Base-by-base conservation (phyloP, 2,888 invertebrate species). In the Cataglyphis altisquamis region DNA sequence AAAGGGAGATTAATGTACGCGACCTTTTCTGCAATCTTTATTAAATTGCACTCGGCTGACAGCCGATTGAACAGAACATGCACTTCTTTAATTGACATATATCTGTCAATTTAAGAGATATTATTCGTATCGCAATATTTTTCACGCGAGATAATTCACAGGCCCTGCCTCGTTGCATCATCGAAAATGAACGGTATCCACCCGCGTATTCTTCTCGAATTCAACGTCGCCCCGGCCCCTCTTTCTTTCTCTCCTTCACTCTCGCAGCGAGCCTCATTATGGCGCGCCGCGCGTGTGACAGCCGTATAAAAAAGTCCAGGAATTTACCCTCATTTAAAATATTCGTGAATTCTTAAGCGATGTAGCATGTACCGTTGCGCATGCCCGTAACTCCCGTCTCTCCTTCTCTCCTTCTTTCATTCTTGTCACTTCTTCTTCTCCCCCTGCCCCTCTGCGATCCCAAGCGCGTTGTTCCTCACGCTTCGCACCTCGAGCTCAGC, bases 321-420 rank as follows among this genome's bases (percentile, higher is more conserved):
- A 72, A 80, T 62, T 87, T 89, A 88, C 88, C 87, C 89, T 85
- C 84, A 74, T 91, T 90, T 88, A 84, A 86, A 89, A 73, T 83
- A 89, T 89, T 87, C 82, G 86, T 75, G 82, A 85, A 91, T 91
- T 89, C 90, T 84, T 89, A 87, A 89, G 88, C 87, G 87, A 85
- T 52, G 87, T 41, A 41, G 82, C 36, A 62, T 86, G 87, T 90
- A 91, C 90, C 90, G 90, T 91, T 91, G 90, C 78, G 45, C 83
- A 66, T 29, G 29, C 29, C 29, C 29, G 29, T 29, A 29, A 29
- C 57, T 72, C 80, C 78, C 62, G 67, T 48, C 15, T 55, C 45
- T 66, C 48, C 36, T 32, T 72, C 62, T 48, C 60, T 32, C 32
- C 29, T 25, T 70, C 32, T 21, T 18, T 39, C 62, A n/a, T 77